phyloP scores from a whole-genome alignment of 2,113 vertebrate species.

The Ibidorhyncha struthersii region DNA sequence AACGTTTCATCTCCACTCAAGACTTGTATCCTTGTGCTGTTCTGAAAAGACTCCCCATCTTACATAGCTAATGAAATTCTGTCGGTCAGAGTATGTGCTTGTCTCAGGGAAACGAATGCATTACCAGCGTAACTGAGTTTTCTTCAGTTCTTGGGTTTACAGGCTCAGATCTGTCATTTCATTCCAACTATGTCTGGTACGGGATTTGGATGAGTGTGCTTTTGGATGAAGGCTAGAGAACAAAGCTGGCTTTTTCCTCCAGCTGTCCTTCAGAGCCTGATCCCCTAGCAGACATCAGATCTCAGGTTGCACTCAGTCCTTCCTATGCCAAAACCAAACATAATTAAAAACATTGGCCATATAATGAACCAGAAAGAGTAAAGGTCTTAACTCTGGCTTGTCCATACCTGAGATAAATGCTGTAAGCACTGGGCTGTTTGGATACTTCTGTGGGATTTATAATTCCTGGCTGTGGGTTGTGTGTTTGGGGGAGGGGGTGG shows the following conservation, averaged over 20 bases:
- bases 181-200: not conserved
- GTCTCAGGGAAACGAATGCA: not conserved
- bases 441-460: not conserved
- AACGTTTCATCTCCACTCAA: not conserved
- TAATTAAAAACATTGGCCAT: not conserved
- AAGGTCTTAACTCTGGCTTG: not conserved
- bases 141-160: not conserved
- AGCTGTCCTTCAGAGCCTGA: not conserved
- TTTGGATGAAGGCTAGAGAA: not conserved
- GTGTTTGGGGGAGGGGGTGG: not conserved
- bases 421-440: not conserved
- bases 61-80: not conserved
- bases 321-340: not conserved
- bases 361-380: not conserved
- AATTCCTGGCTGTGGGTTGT: not conserved
- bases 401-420: not conserved
- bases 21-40: not conserved
- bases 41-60: not conserved
- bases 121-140: not conserved
- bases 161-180: not conserved
- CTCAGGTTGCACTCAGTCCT: not conserved
- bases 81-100: not conserved
- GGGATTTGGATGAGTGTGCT: not conserved
- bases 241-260: not conserved
- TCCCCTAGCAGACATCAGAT: not conserved